Evolutionary conservation across 2,797 vertebrate genomes (phyloP).

Genomic region (Enteromius unitaeniatus): DNA sequence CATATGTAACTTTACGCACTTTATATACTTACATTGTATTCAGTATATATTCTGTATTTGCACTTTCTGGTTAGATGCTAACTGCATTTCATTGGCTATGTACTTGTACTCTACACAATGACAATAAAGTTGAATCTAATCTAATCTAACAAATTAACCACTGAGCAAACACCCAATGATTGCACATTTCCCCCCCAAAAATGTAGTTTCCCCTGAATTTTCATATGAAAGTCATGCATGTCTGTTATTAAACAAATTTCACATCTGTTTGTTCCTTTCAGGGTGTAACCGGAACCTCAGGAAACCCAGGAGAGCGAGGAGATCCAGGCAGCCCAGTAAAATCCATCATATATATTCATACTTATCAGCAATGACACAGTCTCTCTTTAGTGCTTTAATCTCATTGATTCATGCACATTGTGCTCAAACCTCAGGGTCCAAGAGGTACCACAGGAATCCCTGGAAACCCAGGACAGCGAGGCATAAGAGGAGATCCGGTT

Average conservation of each 20-base stretch:
- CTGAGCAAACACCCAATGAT: not conserved
- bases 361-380: not conserved
- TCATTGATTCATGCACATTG: not conserved
- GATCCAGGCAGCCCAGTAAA: conserved; percentile 78
- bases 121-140: too few relatives aligned
- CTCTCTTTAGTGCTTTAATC: not conserved
- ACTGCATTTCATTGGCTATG: too few relatives aligned
- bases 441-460: conserved; percentile 77
- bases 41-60: too few relatives aligned
- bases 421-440: conserved; percentile 76
- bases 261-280: conserved; percentile 57
- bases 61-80: too few relatives aligned
- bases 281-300: conserved; percentile 77
- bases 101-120: too few relatives aligned
- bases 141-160: not conserved
- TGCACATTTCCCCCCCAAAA: not conserved
- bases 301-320: conserved; percentile 78
- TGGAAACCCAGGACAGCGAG: conserved; percentile 79
- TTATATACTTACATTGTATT: too few relatives aligned
- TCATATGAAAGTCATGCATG: not conserved
- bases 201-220: not conserved
- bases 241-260: not conserved
- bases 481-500: conserved; percentile 86
- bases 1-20: too few relatives aligned
- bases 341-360: not conserved